Base-by-base conservation (phyloP, 2,797 vertebrate species). In the Lithobates sylvaticus region DNA sequence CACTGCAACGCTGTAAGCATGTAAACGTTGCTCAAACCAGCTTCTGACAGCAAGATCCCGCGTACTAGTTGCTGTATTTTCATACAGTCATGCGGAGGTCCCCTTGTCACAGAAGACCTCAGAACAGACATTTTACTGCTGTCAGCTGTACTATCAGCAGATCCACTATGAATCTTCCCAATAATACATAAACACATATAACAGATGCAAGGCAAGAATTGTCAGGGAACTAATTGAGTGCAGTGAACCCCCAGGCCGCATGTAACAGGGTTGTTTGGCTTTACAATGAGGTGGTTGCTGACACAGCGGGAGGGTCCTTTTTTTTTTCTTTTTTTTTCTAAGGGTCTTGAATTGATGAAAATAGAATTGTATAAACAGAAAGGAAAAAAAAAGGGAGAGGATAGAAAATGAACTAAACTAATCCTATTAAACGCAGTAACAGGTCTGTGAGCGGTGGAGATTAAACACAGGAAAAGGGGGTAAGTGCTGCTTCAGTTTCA, bases 361-460 rank as follows among this genome's bases (percentile, higher is more conserved):
- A 93, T 90, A 91, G 90, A 94, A 92, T 89, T 91, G 90, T 92
- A 91, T 88, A 90, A 92, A 90, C 77, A 84, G 78, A 85, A 88
- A 88, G 23, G 50, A 86, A 80, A 47, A 44, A 39, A 47, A 47
- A 47, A 47, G 44, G 44, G 79, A 39, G 73, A 83, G 90, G 50
- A 84, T 91, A 91, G 93, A 94, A 94, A 93, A 93, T 90, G 91
- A 93, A 92, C 81, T 91, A 91, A 92, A 91, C 90, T 95, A 95
- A 95, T 95, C 94, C 95, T 93, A 93, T 95, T 95, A 95, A 95
- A 94, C 80, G 78, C 92, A 91, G 93, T 93, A 93, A 92, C 90
- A 88, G 93, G 94, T 93, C 90, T 94, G 91, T 92, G 91, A 93
- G 89, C 90, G 23, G 23, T 12, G 91, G 93, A 93, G 94, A 93